These are phyloP conservation scores for Pseudoips prasinana DNA, from an alignment of 2,888 invertebrate genomes.

Conservation along the genomic window DNA sequence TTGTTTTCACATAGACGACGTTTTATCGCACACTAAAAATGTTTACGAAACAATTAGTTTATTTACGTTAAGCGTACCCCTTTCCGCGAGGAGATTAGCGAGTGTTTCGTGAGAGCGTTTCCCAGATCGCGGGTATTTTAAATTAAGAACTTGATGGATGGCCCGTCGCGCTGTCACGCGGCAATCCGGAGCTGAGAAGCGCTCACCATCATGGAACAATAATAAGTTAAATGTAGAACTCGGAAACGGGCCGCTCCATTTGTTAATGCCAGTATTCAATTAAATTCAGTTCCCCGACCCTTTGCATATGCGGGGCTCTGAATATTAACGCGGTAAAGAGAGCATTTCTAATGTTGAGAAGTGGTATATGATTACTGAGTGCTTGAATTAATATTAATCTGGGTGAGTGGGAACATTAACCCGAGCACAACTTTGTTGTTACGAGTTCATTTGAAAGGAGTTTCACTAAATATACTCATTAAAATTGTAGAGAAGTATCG, in stretches of 20 bases:
- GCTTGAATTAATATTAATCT: conserved; percentile 40
- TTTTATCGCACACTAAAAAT: conserved; percentile 50
- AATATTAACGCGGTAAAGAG: conserved; percentile 64
- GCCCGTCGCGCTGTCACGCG: conserved; percentile 69
- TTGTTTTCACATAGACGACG: conserved; percentile 39
- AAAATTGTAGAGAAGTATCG: not conserved
- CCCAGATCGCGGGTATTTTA: conserved; percentile 76
- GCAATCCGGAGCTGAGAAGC: conserved; percentile 54
- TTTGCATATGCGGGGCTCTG: conserved; percentile 64
- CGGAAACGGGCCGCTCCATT: conserved; percentile 74
- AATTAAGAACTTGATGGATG: conserved; percentile 80
- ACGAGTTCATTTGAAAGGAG: conserved; percentile 18
- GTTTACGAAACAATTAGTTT: conserved; percentile 65
- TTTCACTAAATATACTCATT: conserved; percentile 4
- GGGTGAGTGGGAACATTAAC: conserved; percentile 32
- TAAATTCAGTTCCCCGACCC: conserved; percentile 74
- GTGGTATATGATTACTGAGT: conserved; percentile 42
- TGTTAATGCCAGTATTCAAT: conserved; percentile 80
- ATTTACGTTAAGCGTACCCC: conserved; percentile 55
- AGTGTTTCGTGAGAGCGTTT: conserved; percentile 59
- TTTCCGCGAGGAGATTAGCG: conserved; percentile 63
- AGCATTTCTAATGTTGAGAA: conserved; percentile 52
- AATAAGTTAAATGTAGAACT: conserved; percentile 77
- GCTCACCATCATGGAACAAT: conserved; percentile 69
- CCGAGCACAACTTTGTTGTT: conserved; percentile 19